phyloP scores from a whole-genome alignment of 1,140 invertebrate species.

The Tachypleus tridentatus region DNA sequence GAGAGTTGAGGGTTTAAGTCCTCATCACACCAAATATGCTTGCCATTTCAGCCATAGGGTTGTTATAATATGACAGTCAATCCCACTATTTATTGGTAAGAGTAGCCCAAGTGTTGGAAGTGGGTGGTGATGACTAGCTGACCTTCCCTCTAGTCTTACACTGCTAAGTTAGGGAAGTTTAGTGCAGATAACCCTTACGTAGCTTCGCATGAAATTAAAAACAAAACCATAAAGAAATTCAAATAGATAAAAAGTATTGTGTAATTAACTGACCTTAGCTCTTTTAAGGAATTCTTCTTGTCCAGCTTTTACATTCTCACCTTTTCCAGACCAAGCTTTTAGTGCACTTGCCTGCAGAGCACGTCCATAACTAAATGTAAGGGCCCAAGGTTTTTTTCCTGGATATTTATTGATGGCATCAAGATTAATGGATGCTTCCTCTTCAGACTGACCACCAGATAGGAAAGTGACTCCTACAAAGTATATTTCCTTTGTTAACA shows the following conservation, averaged over 20 bases:
- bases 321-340: constrained; percentile 81
- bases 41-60: too few species aligned
- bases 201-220: constrained; percentile 7
- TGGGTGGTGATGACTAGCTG: too few species aligned
- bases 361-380: constrained; percentile 94
- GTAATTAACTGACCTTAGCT: constrained; percentile 48
- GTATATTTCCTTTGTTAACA: too few species aligned
- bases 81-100: too few species aligned
- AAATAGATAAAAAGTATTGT: background rate
- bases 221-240: background rate
- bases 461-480: constrained; percentile 73
- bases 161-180: background rate
- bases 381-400: constrained; percentile 79
- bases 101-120: too few species aligned
- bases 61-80: too few species aligned
- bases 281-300: constrained; percentile 82
- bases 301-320: constrained; percentile 64
- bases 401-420: constrained; percentile 81
- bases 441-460: constrained; percentile 93
- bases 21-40: too few species aligned
- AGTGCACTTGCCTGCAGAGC: constrained; percentile 77
- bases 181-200: background rate
- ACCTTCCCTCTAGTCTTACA: background rate
- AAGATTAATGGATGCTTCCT: constrained; percentile 87
- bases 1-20: too few species aligned